phyloP scores from a whole-genome alignment of 2,797 vertebrate species.

The Coccyzus lansbergi region DNA sequence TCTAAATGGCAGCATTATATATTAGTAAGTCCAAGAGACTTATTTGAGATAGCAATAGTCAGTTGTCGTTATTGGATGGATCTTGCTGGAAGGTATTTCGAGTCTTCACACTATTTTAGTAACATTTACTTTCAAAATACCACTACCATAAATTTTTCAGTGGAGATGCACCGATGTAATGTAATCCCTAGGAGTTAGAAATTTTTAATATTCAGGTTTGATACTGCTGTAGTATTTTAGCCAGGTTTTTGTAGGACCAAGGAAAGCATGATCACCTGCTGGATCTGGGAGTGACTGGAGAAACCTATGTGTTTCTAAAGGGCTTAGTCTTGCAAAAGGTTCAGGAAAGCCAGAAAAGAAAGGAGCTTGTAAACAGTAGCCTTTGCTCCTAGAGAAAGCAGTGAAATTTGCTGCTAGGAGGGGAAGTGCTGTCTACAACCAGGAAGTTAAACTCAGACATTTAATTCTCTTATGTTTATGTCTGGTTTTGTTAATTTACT shows the following conservation, averaged over 20 bases:
- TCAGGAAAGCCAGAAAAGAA: neutral
- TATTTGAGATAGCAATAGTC: neutral
- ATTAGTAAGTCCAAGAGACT: neutral
- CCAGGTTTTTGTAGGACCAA: neutral
- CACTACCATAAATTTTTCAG: neutral
- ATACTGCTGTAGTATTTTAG: neutral
- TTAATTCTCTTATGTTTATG: slow-evolving; percentile 59
- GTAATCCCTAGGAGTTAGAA: neutral
- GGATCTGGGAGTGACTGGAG: neutral
- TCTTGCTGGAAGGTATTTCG: neutral
- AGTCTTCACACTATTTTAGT: neutral
- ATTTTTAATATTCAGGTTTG: neutral
- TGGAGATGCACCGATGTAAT: neutral
- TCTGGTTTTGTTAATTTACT: slow-evolving; percentile 53
- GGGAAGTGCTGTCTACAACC: neutral
- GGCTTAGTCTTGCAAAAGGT: neutral
- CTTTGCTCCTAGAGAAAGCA: neutral
- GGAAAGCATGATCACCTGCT: neutral
- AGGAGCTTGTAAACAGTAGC: neutral
- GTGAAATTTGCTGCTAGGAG: slow-evolving; percentile 17
- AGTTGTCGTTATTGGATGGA: neutral
- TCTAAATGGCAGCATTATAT: neutral
- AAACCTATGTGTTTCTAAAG: neutral
- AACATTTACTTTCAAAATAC: neutral
- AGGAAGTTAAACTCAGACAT: slow-evolving; percentile 37